Evolutionary conservation across 2,888 invertebrate species (phyloP).

Genomic region (Lacanobia oleracea): DNA sequence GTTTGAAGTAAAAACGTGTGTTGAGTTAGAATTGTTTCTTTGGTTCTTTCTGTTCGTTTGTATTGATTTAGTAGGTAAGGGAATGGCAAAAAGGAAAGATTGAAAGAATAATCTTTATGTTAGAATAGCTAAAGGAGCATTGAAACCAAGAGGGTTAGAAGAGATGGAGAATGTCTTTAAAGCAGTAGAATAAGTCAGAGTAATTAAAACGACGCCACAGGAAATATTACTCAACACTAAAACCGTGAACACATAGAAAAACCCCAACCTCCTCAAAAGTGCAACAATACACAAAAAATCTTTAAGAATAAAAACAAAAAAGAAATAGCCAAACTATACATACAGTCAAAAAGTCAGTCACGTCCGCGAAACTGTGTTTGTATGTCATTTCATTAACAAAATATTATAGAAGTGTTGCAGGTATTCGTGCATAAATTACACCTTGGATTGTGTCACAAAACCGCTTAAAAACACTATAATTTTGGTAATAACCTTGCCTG

Average conservation of each 20-base stretch:
- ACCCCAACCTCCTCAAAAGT: constrained; percentile 28
- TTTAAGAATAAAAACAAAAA: constrained; percentile 3
- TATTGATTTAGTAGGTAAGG: background rate
- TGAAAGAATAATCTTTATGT: background rate
- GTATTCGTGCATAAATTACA: constrained; percentile 72
- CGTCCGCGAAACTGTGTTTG: constrained; percentile 57
- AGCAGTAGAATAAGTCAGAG: background rate
- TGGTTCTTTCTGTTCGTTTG: background rate
- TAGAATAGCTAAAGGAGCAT: too few species aligned
- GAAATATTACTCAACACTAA: background rate
- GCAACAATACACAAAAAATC: constrained; percentile 15
- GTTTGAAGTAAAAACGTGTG: constrained; percentile 52
- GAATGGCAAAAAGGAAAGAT: background rate
- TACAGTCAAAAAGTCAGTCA: constrained; percentile 46
- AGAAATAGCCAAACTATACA: constrained; percentile 5
- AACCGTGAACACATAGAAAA: constrained; percentile 7
- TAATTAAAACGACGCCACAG: background rate
- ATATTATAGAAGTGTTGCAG: constrained; percentile 64
- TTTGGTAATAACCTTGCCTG: constrained; percentile 30
- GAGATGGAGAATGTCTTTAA: too few species aligned
- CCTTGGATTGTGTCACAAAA: constrained; percentile 74
- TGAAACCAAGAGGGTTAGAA: too few species aligned
- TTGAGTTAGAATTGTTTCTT: constrained; percentile 29
- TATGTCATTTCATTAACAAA: constrained; percentile 60
- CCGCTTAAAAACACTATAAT: constrained; percentile 45